Evolutionary conservation across 2,888 invertebrate species (phyloP).

Genomic region (Lasioglossum lativentre): DNA sequence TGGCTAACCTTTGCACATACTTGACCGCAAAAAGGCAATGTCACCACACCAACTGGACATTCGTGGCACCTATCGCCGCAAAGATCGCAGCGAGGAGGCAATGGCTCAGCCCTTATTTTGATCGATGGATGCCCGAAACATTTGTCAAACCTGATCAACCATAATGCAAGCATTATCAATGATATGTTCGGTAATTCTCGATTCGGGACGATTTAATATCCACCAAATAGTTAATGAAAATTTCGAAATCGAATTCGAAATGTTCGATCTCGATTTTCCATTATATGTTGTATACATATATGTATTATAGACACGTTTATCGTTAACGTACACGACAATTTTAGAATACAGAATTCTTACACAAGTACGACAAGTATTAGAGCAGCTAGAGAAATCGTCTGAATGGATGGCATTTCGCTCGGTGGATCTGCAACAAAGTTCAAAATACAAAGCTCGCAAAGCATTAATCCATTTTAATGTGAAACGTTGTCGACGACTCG

Average conservation of each 20-base stretch:
- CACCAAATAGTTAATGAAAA: not conserved
- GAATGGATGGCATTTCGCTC: conserved; percentile 68
- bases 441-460: not conserved
- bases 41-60: conserved; percentile 74
- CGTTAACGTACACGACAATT: not conserved
- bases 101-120: conserved; percentile 65
- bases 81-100: conserved; percentile 64
- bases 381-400: conserved; percentile 59
- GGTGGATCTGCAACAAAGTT: conserved; percentile 66
- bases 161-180: not conserved
- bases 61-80: conserved; percentile 75
- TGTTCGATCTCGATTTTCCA: not conserved
- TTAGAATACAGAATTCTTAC: conserved; percentile 66
- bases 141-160: conserved; percentile 57
- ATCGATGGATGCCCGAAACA: conserved; percentile 73
- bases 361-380: conserved; percentile 65
- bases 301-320: not conserved
- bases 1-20: conserved; percentile 72
- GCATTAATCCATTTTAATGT: not conserved
- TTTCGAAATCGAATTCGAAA: not conserved
- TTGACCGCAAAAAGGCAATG: conserved; percentile 71
- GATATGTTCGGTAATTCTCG: not conserved
- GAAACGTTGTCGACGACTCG: not conserved
- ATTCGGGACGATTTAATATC: not conserved
- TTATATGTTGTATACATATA: not conserved